These are phyloP conservation scores for Drosophila rufa DNA, from an alignment of 1,140 invertebrate genomes.

Conservation along the genomic window DNA sequence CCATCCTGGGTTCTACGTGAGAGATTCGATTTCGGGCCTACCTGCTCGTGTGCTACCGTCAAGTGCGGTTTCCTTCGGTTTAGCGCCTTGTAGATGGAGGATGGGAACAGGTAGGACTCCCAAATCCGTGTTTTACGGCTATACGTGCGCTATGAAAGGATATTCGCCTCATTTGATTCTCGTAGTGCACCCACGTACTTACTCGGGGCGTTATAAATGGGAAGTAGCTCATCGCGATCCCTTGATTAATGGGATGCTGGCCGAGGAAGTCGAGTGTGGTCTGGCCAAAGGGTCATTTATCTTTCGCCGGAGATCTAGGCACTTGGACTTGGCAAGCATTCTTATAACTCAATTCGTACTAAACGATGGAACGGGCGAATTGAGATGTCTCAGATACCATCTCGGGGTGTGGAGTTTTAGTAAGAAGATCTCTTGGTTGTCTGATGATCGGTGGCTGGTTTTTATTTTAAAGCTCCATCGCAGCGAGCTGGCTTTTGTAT, in stretches of 20 bases:
- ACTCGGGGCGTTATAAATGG: conserved; percentile 14
- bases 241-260: conserved; percentile 10
- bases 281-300: conserved; percentile 23
- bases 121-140: conserved; percentile 1
- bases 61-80: conserved; percentile 63
- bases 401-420: background rate
- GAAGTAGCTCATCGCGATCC: conserved; percentile 14
- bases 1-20: conserved; percentile 42
- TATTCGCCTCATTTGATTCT: conserved; percentile 47
- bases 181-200: conserved; percentile 53
- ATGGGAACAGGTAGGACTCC: conserved; percentile 38
- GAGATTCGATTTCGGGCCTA: conserved; percentile 20
- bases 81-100: conserved; percentile 40
- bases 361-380: background rate
- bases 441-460: background rate
- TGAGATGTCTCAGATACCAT: conserved; percentile 11
- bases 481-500: conserved; percentile 1
- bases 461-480: background rate
- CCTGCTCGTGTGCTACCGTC: conserved; percentile 48
- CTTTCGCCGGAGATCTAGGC: conserved; percentile 33
- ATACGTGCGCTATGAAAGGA: conserved; percentile 51
- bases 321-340: background rate
- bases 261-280: conserved; percentile 17
- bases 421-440: background rate
- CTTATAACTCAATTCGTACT: conserved; percentile 23